phyloP scores from a whole-genome alignment of 1,140 invertebrate genomes.

The Micrasema minimum region DNA sequence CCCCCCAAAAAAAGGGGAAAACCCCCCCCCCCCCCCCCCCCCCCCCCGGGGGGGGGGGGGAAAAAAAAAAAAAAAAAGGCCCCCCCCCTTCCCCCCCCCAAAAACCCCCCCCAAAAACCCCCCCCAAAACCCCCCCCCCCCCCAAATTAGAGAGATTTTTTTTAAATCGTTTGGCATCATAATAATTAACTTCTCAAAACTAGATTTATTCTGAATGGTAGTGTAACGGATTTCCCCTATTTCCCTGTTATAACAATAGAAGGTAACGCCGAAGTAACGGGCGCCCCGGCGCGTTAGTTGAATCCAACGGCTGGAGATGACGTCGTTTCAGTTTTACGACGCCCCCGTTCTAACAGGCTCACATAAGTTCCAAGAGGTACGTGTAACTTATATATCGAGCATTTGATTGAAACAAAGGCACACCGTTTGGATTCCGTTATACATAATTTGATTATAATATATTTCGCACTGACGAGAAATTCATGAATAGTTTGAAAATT shows the following conservation, averaged over 20 bases:
- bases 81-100: too few species aligned
- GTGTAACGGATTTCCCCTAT: conserved; percentile 48
- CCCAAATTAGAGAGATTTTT: too few species aligned
- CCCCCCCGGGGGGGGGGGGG: too few species aligned
- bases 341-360: conserved; percentile 12
- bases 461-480: conserved; percentile 5
- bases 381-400: conserved; percentile 35
- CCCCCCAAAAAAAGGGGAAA: too few species aligned
- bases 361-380: conserved; percentile 31
- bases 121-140: too few species aligned
- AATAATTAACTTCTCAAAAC: conserved; percentile 21
- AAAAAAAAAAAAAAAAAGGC: too few species aligned
- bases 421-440: conserved; percentile 26
- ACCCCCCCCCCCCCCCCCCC: too few species aligned
- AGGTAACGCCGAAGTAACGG: conserved; percentile 46
- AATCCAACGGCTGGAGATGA: conserved; percentile 51
- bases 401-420: conserved; percentile 42
- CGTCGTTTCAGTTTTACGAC: conserved; percentile 51
- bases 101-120: too few species aligned
- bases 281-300: conserved; percentile 47
- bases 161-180: not conserved
- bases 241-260: conserved; percentile 46
- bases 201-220: conserved; percentile 19
- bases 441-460: conserved; percentile 21
- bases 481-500: conserved; percentile 30